These are phyloP conservation scores for Epizoanthus ramosus DNA, from an alignment of 92 coral and sea anemone species.

Conservation along the genomic window DNA sequence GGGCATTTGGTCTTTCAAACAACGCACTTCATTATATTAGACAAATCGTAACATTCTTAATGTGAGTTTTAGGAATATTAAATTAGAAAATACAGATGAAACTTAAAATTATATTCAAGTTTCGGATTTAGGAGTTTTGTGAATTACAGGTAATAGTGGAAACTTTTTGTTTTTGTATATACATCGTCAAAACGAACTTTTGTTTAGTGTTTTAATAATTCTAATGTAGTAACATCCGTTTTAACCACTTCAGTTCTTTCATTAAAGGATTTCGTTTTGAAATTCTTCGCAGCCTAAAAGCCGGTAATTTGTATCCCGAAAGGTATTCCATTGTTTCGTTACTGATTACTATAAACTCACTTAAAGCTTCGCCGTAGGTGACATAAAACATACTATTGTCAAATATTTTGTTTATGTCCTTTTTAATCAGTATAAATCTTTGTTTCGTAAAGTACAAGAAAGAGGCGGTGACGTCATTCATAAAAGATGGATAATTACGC, in stretches of 20 bases:
- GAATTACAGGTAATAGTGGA: not conserved
- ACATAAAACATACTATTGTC: constrained; percentile 6
- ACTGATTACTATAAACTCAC: not conserved
- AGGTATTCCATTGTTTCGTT: not conserved
- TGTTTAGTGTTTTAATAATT: not conserved
- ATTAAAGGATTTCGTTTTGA: not conserved
- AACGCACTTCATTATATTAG: not conserved
- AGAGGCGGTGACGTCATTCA: constrained; percentile 21
- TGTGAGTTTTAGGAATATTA: not conserved
- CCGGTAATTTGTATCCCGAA: too few species aligned
- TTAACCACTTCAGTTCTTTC: not conserved
- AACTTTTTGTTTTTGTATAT: not conserved
- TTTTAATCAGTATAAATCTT: constrained; percentile 14
- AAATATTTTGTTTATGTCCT: not conserved
- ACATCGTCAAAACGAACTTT: not conserved
- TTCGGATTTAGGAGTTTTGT: not conserved
- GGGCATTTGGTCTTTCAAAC: too few species aligned
- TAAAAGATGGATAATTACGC: constrained; percentile 22
- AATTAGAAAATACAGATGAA: not conserved
- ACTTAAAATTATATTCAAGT: not conserved
- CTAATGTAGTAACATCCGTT: not conserved
- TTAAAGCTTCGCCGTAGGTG: not conserved
- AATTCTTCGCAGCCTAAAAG: not conserved
- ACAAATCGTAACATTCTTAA: not conserved
- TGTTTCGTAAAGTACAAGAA: not conserved